Conservation (phyloP, 2,113 vertebrate species). For the Paraplagusia blochii region DNA sequence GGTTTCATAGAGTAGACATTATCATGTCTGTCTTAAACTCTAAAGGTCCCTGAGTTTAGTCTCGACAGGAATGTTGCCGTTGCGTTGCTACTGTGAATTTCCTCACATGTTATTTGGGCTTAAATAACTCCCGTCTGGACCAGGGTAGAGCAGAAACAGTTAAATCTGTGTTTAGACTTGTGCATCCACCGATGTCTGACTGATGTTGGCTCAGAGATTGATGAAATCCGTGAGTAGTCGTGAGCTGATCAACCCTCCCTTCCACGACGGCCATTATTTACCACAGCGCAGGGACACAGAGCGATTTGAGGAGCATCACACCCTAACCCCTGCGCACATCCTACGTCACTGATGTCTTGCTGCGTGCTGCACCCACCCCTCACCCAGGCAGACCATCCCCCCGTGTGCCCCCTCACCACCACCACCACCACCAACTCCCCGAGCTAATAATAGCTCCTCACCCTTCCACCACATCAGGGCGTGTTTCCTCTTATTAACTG, state of each 20-base stretch:
- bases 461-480: conserved; percentile 40
- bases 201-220: neutral
- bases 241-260: conserved; percentile 6
- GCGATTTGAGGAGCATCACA: conserved; percentile 34
- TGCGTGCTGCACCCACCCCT: conserved; percentile 3
- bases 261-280: conserved; percentile 30
- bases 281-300: conserved; percentile 11
- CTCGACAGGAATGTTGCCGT: too few species aligned
- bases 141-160: neutral
- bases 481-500: conserved; percentile 36
- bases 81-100: too few species aligned
- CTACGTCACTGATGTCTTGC: conserved; percentile 5
- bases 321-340: conserved; percentile 18
- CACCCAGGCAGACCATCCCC: neutral
- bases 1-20: too few species aligned
- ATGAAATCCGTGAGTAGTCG: conserved; percentile 3
- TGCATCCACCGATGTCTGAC: neutral
- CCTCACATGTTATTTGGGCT: too few species aligned
- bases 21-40: too few species aligned
- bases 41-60: too few species aligned
- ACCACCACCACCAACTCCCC: conserved; percentile 6
- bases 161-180: neutral
- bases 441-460: conserved; percentile 66
- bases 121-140: too few species aligned
- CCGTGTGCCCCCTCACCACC: too few species aligned